Evolutionary conservation across 2,797 vertebrate genomes (phyloP).

Genomic region (Thalassophryne amazonica): DNA sequence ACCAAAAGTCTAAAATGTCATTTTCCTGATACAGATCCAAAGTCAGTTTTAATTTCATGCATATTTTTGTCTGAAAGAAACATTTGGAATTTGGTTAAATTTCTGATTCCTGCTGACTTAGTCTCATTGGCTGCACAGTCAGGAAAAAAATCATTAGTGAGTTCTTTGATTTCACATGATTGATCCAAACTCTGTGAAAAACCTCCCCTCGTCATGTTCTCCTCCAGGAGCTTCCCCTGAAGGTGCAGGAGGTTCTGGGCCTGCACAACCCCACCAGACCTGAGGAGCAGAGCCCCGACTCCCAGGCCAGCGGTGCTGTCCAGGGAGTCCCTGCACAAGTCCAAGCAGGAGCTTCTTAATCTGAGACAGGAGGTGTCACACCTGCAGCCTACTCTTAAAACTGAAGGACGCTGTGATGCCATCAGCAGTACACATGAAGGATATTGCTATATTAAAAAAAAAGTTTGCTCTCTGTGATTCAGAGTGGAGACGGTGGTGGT

Average conservation of each 20-base stretch:
- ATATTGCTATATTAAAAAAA: constrained; percentile 10
- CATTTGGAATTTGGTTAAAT: no score
- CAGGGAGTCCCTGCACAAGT: constrained; percentile 55
- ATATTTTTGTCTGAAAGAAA: no score
- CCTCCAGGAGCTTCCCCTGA: constrained; percentile 83
- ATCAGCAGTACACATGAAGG: background rate
- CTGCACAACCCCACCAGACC: constrained; percentile 56
- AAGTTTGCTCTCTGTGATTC: background rate
- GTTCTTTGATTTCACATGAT: no score
- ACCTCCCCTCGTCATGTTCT: background rate
- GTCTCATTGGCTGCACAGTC: no score
- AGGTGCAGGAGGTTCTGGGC: constrained; percentile 86
- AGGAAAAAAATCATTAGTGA: no score
- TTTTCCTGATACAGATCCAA: no score
- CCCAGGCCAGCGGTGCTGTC: constrained; percentile 60
- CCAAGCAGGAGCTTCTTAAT: constrained; percentile 55
- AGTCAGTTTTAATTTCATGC: no score
- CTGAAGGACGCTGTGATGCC: background rate
- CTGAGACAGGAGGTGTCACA: constrained; percentile 36
- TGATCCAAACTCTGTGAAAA: no score
- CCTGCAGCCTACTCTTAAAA: constrained; percentile 56
- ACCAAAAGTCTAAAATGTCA: no score
- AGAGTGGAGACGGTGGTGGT: background rate
- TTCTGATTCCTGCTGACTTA: no score
- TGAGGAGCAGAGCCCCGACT: constrained; percentile 60